phyloP scores from a whole-genome alignment of 2,113 vertebrate genomes.

The Callopanchax toddi region DNA sequence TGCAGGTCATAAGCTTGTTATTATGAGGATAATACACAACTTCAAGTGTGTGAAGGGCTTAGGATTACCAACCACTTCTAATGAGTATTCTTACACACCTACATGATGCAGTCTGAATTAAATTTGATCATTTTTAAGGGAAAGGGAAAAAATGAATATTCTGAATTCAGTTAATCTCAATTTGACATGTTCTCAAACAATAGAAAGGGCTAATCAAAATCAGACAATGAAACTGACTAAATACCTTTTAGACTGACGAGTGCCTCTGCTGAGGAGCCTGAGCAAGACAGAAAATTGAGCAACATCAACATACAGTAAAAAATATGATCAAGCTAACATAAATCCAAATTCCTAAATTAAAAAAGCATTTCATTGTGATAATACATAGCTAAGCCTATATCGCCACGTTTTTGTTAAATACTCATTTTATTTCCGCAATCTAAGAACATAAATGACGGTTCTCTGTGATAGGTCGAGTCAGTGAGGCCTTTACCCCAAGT shows the following conservation, averaged over 20 bases:
- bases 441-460: conserved; percentile 10
- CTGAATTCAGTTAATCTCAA: no score
- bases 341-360: no score
- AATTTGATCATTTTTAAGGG: no score
- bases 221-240: not conserved
- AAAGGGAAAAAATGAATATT: no score
- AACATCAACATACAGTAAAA: conserved; percentile 6
- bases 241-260: conserved; percentile 98
- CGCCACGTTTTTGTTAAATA: not conserved
- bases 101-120: not conserved
- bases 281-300: conserved; percentile 43
- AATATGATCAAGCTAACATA: not conserved
- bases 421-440: not conserved
- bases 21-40: not conserved
- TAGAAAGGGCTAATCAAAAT: not conserved
- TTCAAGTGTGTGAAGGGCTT: not conserved
- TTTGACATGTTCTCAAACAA: no score
- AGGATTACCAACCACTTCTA: not conserved
- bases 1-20: not conserved
- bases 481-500: conserved; percentile 48
- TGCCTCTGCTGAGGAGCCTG: conserved; percentile 97
- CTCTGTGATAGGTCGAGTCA: conserved; percentile 21
- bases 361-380: not conserved
- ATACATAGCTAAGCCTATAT: not conserved
- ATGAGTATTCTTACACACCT: not conserved